Evolutionary conservation across 2,888 invertebrate genomes (phyloP).

Genomic region (Cephus runcator): DNA sequence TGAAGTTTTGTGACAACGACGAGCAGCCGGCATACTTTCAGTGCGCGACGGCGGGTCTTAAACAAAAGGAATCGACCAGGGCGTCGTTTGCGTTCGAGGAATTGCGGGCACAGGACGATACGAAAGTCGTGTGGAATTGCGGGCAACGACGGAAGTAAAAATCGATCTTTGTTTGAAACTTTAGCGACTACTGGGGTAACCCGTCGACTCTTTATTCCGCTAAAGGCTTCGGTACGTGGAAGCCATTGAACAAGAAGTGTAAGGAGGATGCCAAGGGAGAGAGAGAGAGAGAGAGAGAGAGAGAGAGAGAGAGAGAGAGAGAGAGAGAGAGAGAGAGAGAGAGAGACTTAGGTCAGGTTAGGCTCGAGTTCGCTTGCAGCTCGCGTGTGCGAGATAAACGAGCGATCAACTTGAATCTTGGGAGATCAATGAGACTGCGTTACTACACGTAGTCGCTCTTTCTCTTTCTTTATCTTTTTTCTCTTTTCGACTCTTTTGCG

Average conservation of each 20-base stretch:
- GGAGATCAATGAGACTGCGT: slow-evolving; percentile 42
- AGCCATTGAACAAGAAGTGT: neutral
- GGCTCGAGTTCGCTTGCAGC: slow-evolving; percentile 11
- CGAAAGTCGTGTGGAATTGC: neutral
- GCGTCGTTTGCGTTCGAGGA: neutral
- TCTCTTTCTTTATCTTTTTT: slow-evolving; percentile 2
- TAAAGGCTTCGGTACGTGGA: neutral
- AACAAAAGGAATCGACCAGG: neutral
- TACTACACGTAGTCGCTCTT: slow-evolving; percentile 39
- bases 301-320: neutral
- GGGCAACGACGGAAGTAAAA: neutral
- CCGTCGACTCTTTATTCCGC: neutral
- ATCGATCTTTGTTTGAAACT: neutral
- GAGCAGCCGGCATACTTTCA: too few species aligned
- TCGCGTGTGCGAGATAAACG: slow-evolving; percentile 32
- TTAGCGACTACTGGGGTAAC: neutral
- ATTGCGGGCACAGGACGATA: neutral
- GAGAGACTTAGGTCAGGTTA: neutral
- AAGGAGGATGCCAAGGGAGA: neutral
- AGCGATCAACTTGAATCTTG: slow-evolving; percentile 17
- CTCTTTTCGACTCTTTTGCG: slow-evolving; percentile 1
- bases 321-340: neutral
- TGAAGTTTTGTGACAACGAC: too few species aligned
- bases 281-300: neutral
- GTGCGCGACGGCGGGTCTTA: too few species aligned